Evolutionary conservation across 2,113 vertebrate genomes (phyloP).

Genomic region (western clawed frog (Xenopus tropicalis)): UCB_Xtro_10.0 CM004446.2:24888501-24889000

Average conservation of each 20-base stretch:
- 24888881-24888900: too few relatives aligned
- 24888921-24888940: too few relatives aligned
- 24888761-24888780: not conserved
- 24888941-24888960: too few relatives aligned
- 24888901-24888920: too few relatives aligned
- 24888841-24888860: too few relatives aligned
- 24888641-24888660: slow-evolving; percentile 88
- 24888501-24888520: slow-evolving; percentile 75
- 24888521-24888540: slow-evolving; percentile 93
- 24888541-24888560: slow-evolving; percentile 93
- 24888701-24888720: slow-evolving; percentile 63
- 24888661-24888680: slow-evolving; percentile 85
- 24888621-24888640: slow-evolving; percentile 76
- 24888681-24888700: slow-evolving; percentile 83
- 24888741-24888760: not conserved
- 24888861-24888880: too few relatives aligned
- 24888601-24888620: slow-evolving; percentile 77
- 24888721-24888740: slow-evolving; percentile 68
- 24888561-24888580: slow-evolving; percentile 92
- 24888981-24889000: too few relatives aligned
- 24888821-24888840: too few relatives aligned
- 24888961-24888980: too few relatives aligned
- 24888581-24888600: slow-evolving; percentile 89
- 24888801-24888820: too few relatives aligned
- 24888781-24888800: not conserved